Evolutionary conservation across 2,888 invertebrate species (phyloP).

Genomic region (Cantharis nigra): DNA sequence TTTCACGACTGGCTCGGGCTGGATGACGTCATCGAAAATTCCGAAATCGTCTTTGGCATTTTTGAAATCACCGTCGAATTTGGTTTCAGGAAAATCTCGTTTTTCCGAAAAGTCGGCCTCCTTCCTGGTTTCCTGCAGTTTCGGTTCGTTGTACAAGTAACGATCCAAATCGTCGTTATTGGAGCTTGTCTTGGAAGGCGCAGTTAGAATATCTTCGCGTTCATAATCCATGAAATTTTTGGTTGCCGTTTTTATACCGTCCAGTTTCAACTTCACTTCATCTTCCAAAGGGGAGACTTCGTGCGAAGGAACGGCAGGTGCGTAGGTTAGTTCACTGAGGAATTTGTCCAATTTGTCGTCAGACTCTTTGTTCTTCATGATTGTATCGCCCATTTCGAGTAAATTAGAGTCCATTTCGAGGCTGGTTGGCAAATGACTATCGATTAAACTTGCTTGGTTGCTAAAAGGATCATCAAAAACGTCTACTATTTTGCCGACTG

Average conservation of each 20-base stretch:
- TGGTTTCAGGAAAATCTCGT: slow-evolving; percentile 25
- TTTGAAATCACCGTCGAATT: slow-evolving; percentile 9
- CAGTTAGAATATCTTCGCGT: slow-evolving; percentile 36
- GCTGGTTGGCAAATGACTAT: slow-evolving; percentile 20
- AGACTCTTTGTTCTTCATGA: slow-evolving; percentile 45
- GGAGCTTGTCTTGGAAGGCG: slow-evolving; percentile 23
- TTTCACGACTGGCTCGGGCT: slow-evolving; percentile 10
- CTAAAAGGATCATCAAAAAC: slow-evolving; percentile 30
- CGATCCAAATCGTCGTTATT: slow-evolving; percentile 57
- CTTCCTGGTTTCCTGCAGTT: slow-evolving; percentile 54
- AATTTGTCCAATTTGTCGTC: slow-evolving; percentile 49
- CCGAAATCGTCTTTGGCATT: slow-evolving; percentile 14
- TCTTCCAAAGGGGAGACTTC: slow-evolving; percentile 30
- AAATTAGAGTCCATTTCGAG: slow-evolving; percentile 50
- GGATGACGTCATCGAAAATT: slow-evolving; percentile 4
- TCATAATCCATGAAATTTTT: slow-evolving; percentile 51
- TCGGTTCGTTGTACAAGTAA: slow-evolving; percentile 64
- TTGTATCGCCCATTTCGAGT: slow-evolving; percentile 50
- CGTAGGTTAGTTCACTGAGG: slow-evolving; percentile 41
- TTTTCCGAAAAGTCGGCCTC: slow-evolving; percentile 31
- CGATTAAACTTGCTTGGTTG: slow-evolving; percentile 26
- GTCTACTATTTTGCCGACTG: slow-evolving; percentile 41
- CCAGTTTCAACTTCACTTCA: slow-evolving; percentile 30
- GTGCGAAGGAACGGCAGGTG: slow-evolving; percentile 32
- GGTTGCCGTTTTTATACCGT: slow-evolving; percentile 40